Evolutionary conservation across 2,113 vertebrate species (phyloP), one percentile per base, ranked within the genome.

Genomic region (Asarcornis scutulata): DNA sequence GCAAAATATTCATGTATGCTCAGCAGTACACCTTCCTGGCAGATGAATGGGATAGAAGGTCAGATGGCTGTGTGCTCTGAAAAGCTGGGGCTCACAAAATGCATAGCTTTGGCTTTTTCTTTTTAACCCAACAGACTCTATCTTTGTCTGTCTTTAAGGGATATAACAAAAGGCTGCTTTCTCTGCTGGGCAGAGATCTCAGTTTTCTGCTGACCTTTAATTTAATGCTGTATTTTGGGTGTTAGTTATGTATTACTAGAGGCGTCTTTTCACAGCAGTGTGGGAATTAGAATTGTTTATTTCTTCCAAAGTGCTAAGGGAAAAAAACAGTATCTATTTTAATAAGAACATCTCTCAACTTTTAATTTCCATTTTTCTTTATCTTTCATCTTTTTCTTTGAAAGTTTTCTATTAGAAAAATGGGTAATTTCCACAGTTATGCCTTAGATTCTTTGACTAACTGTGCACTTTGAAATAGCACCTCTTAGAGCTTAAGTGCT

Each of bases 181-280:
- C 53, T 94, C 11, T 88, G 48, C 74, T 91, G 93, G 91, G 88
- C 56, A 69, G 66, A 79, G n/a, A 88, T 91, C 66, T 92, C 11
- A 2, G 40, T 83, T 96, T 83, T 93, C 86, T 87, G 59, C 78
- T 96, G 92, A 89, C 91, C 93, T 92, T 87, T 91, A 93, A 86
- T 95, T 91, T 89, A 91, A 86, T 53, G 80, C 73, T 86, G 1
- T 64, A 32, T 96, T 94, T 91, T 88, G 83, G 77, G 77, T 0
- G 0, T 86, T 95, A 91, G 77, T 91, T 96, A 48, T 69, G 52
- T 95, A 91, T 89, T 66, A 85, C 63, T 89, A 46, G 36, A 84
- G 77, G 83, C 73, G 50, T 86, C 92, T 88, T 93, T 90, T 91
- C 90, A 72, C 83, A 93, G 73, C 5, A 7, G 76, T 53, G 34